Evolutionary conservation across 2,113 vertebrate genomes (phyloP).

Genomic region (Neomonachus schauinslandi): DNA sequence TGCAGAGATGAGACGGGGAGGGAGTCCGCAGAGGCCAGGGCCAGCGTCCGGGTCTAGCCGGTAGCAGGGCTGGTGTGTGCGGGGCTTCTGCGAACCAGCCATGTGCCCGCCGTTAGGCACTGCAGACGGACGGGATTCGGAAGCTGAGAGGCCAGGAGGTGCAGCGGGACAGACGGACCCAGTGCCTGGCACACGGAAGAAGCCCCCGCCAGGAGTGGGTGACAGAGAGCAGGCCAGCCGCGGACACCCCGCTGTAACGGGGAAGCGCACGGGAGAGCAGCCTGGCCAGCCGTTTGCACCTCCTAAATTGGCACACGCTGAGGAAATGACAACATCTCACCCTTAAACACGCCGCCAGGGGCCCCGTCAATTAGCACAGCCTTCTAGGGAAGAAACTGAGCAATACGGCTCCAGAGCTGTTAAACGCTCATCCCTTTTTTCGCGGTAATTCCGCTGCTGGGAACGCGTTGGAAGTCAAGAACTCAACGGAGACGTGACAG

Average conservation of each 20-base stretch:
- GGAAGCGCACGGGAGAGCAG: neutral
- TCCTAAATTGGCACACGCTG: constrained; percentile 67
- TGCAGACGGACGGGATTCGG: neutral
- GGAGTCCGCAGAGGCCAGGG: neutral
- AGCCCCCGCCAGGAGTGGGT: neutral
- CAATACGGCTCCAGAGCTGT: neutral
- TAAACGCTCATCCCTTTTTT: neutral
- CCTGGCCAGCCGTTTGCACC: constrained; percentile 43
- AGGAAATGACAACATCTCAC: constrained; percentile 13
- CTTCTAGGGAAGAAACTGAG: constrained; percentile 37
- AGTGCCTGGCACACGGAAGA: neutral
- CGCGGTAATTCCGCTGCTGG: neutral
- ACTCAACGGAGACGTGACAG: neutral
- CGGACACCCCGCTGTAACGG: neutral
- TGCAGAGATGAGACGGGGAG: neutral
- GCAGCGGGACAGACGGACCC: neutral
- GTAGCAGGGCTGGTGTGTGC: neutral
- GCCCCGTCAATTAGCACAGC: constrained; percentile 32
- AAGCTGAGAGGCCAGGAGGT: neutral
- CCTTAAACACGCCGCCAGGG: neutral
- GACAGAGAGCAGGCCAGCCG: neutral
- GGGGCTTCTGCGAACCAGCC: neutral
- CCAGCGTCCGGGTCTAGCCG: neutral
- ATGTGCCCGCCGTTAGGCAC: neutral
- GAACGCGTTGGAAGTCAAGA: neutral